These are phyloP conservation scores for Dinoponera quadriceps DNA, from an alignment of 1,140 invertebrate species.

Conservation along the genomic window DNA sequence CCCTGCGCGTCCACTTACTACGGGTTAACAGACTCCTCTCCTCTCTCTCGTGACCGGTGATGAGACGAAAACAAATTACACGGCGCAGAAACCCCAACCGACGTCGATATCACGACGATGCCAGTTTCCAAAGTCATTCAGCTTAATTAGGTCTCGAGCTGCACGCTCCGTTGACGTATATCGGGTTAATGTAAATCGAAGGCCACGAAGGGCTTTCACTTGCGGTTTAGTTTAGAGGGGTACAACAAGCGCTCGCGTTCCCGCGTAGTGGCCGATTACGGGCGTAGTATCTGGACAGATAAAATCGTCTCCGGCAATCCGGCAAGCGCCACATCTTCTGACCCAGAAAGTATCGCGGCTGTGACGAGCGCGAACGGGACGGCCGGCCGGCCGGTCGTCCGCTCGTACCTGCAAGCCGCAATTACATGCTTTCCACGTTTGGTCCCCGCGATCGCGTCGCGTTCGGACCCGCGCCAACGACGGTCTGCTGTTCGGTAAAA, in stretches of 20 bases:
- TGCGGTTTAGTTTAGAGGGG: conserved; percentile 64
- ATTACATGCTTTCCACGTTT: conserved; percentile 75
- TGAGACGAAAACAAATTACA: not conserved
- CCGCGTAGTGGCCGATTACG: conserved; percentile 44
- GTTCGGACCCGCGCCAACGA: not conserved
- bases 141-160: not conserved
- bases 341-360: conserved; percentile 79
- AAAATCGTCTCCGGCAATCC: conserved; percentile 74
- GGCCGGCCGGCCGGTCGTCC: conserved; percentile 64
- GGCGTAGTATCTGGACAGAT: conserved; percentile 75
- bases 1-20: too few relatives aligned
- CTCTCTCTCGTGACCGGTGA: too few relatives aligned
- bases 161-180: not conserved
- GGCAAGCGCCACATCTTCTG: conserved; percentile 75
- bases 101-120: not conserved
- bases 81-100: not conserved
- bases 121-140: not conserved
- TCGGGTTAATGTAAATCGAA: conserved; percentile 46
- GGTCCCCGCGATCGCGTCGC: conserved; percentile 43
- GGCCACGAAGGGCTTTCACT: conserved; percentile 74
- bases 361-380: conserved; percentile 63
- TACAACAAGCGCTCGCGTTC: not conserved
- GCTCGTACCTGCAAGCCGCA: conserved; percentile 57
- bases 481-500: too few relatives aligned
- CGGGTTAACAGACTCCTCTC: too few relatives aligned